Evolutionary conservation across 2,888 invertebrate species (phyloP).

Genomic region (Megalurothrips usitatus): DNA sequence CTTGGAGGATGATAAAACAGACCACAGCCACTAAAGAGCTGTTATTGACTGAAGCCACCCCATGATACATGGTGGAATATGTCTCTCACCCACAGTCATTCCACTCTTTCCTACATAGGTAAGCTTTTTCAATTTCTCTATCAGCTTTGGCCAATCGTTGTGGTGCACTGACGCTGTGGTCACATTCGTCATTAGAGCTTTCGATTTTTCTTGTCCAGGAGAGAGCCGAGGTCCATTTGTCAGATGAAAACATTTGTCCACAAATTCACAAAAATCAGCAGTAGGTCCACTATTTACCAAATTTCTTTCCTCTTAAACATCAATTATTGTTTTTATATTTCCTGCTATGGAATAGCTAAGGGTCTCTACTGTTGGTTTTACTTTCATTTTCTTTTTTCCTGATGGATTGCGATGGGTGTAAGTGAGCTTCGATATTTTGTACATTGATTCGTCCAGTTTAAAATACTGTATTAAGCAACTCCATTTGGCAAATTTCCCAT

Average conservation of each 20-base stretch:
- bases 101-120: too few species aligned
- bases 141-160: too few species aligned
- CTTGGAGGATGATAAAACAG: too few species aligned
- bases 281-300: not conserved
- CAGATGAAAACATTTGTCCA: not conserved
- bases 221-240: not conserved
- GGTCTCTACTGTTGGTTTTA: not conserved
- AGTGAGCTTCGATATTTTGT: not conserved
- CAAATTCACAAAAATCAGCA: not conserved
- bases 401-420: not conserved
- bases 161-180: too few species aligned
- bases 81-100: too few species aligned
- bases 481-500: not conserved
- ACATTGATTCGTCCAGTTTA: not conserved
- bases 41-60: too few species aligned
- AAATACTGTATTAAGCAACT: not conserved
- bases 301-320: not conserved
- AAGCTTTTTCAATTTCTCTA: too few species aligned
- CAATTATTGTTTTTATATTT: not conserved
- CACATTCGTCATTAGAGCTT: too few species aligned
- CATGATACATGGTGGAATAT: too few species aligned
- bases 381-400: not conserved
- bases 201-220: too few species aligned
- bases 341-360: not conserved
- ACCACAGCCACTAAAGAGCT: too few species aligned